Base-by-base conservation (phyloP, 2,113 vertebrate species). In the Lophochroa leadbeateri region DNA sequence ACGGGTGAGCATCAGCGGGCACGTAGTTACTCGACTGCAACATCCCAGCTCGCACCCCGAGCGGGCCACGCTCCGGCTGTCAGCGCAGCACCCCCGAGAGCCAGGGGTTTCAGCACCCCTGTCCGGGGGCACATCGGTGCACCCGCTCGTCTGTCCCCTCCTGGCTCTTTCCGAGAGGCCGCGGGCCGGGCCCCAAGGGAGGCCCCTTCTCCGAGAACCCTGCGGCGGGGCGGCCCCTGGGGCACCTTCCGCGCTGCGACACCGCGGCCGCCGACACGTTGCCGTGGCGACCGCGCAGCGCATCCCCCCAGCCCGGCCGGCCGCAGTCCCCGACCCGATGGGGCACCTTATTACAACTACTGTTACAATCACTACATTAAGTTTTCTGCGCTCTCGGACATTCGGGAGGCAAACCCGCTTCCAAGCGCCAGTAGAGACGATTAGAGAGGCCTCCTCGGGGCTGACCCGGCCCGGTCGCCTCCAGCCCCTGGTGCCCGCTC, bases 301-400 rank as follows among this genome's bases (percentile, higher is more conserved):
- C 91, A 96, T 95, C 89, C 95, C 95, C 88, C 77, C 86, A 39
- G 18, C 43, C 47, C 52, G 31, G 24, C 16, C 15, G 31, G 17
- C 17, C 18, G 20, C 53, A 53, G 27, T 37, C 41, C 43, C 43
- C n/a, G 7, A 13, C 31, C 9, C 33, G 23, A n/a, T 13, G 31
- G 50, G 50, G 9, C 35, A 49, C 55, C 58, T 52, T 52, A 85
- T n/a, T 58, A n/a, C 33, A 23, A 58, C 23, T 58, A 58, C 55
- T 23, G 55, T 58, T 58, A n/a, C 33, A 58, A 15, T n/a, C 55
- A 58, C 57, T 58, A 9, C 57, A 58, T 52, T 67, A 84, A 95
- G 91, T 92, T 88, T 78, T 60, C 44, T 25, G 35, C 43, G 9
- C 79, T 72, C 20, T 20, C 17, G 6, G 21, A 44, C 57, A 60